Evolutionary conservation across 2,797 vertebrate species (phyloP).

Genomic region (Morelia viridis): DNA sequence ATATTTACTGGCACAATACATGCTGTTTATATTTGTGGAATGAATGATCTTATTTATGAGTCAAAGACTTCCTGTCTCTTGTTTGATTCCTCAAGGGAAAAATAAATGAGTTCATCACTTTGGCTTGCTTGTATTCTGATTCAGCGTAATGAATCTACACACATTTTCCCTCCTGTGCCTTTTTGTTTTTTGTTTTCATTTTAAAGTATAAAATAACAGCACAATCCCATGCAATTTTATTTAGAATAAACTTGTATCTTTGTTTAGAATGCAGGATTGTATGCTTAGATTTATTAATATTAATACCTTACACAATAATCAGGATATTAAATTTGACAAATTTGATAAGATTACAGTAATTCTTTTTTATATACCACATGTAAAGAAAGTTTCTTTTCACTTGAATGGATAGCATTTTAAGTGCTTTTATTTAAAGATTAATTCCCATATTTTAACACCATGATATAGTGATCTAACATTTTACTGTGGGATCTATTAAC

Average conservation of each 20-base stretch:
- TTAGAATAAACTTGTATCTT: background rate
- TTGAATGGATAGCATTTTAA: constrained; percentile 26
- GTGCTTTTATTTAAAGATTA: constrained; percentile 4
- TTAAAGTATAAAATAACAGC: constrained; percentile 52
- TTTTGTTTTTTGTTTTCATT: constrained; percentile 42
- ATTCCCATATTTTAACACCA: constrained; percentile 37
- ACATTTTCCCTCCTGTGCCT: constrained; percentile 58
- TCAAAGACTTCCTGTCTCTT: constrained; percentile 77
- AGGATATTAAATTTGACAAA: constrained; percentile 64
- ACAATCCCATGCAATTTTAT: background rate
- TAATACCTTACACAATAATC: constrained; percentile 62
- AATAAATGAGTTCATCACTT: constrained; percentile 72
- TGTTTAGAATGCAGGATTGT: constrained; percentile 6
- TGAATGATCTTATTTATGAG: constrained; percentile 73
- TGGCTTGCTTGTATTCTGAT: constrained; percentile 65
- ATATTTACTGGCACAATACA: constrained; percentile 72
- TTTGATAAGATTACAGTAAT: constrained; percentile 51
- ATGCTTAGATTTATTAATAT: constrained; percentile 37
- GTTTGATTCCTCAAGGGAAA: constrained; percentile 59
- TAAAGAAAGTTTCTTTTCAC: background rate
- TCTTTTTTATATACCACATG: constrained; percentile 12
- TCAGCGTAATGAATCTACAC: constrained; percentile 63
- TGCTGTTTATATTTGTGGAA: constrained; percentile 72
- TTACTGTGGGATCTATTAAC: background rate
- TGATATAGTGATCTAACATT: background rate